Evolutionary conservation across 2,888 invertebrate genomes (phyloP), one percentile per base, ranked within the genome.

Genomic region (Crossocerus cetratus): DNA sequence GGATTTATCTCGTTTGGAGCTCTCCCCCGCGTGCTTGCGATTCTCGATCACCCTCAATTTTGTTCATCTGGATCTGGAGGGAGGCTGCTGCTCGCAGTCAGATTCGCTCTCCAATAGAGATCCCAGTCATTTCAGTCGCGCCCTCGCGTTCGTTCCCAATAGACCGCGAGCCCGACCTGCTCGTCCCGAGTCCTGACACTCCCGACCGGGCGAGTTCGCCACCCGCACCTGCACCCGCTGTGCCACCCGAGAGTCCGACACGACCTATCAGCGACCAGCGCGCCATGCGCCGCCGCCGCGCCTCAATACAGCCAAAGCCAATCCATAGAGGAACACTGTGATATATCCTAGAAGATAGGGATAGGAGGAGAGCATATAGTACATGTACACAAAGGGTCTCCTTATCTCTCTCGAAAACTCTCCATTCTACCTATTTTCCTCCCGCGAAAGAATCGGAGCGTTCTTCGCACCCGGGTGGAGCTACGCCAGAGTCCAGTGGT

Each of bases 81-180:
- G 45, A n/a, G 32, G 60, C 49, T 49, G 60, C 11, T 56, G 45
- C 54, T 69, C 53, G 63, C 71, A 53, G 32, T 8, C 68, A 57
- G 32, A 32, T 32, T 32, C 32, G 11, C 11, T 8, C 8, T 32
- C 8, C 5, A 11, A 32, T 32, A 11, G 4, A 32, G 3, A 54
- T 21, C 57, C 32, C 56, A 18, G 22, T 49, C 45, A 43, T 49
- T 72, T 71, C 74, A 72, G 81, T 74, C 65, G 71, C 75, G 79
- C 81, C 78, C 69, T 72, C 70, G 78, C 72, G 64, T 44, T 68
- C 62, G 65, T 43, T 55, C 32, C 11, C 32, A 32, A 32, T 8
- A 4, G 8, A 32, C 8, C 32, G 11, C 5, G 22, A 61, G 70
- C 54, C 32, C 55, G 18, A 14, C 55, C 18, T 18, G 23, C 16